Percentiles rank a stretch among this genome's conserved stretches.
Conservation (phyloP, 2,113 vertebrate genomes). For the Piprites chloris region DNA sequence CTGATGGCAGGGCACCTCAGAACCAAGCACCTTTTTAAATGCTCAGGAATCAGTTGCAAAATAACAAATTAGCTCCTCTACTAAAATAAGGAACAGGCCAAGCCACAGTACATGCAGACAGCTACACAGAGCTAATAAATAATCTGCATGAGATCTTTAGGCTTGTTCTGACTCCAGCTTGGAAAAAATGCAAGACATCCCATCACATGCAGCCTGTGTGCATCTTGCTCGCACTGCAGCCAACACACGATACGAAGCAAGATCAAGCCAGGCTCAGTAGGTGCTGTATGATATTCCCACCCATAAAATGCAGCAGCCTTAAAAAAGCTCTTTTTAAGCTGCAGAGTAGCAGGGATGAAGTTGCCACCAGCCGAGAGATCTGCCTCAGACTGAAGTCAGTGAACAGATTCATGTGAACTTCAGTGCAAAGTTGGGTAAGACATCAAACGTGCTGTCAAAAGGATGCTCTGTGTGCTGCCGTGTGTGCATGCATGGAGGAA, state of each 20-base stretch:
- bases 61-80: background rate
- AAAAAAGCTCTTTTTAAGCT: background rate
- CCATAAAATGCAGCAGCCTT: background rate
- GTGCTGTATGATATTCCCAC: background rate
- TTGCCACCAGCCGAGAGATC: background rate
- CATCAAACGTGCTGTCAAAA: background rate
- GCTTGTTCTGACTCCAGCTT: background rate
- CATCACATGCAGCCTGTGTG: rapidly evolving
- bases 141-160: background rate
- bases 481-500: background rate
- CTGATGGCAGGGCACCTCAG: background rate
- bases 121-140: background rate
- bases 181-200: background rate
- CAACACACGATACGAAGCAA: background rate
- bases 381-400: background rate
- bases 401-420: background rate
- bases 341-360: background rate
- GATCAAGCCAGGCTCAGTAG: background rate
- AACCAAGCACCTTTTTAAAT: background rate
- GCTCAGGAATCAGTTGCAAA: background rate
- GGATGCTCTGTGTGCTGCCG: rapidly evolving
- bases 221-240: background rate
- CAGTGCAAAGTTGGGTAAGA: background rate
- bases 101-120: background rate
- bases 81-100: background rate